Base-by-base conservation (phyloP, 2,113 vertebrate genomes). In the Colaptes auratus region DNA sequence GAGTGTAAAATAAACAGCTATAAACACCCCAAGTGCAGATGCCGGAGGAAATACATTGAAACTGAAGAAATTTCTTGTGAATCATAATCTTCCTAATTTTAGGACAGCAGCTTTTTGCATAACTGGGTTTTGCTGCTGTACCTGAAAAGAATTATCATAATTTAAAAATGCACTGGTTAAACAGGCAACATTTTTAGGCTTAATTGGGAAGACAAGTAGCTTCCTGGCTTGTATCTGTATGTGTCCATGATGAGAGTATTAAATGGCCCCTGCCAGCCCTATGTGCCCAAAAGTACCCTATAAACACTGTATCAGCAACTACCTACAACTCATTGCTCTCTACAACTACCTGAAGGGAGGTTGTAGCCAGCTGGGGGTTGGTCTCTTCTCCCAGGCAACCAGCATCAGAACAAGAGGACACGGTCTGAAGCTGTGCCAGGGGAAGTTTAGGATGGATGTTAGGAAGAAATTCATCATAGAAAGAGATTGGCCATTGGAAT, bases 1-100 rank as follows among this genome's bases (percentile, higher is more conserved):
- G 86, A 93, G 91, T 70, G 12, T 33, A 89, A 88, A 89, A 89
- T 39, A 85, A 87, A 48, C 58, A 89, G 61, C 42, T 78, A 28
- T 52, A 82, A 79, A 89, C 33, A 88, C 3, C 6, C 8, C 5
- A 50, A 44, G 6, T 35, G 17, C 58, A 72, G 82, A 71, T 73
- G 61, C 56, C 55, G 56, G 77, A 93, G n/a, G 30, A 79, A 89
- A 89, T n/a, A 55, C 24, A 63, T n/a, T 31, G 28, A 77, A 42
- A 83, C 19, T 50, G 39, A 87, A 78, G 76, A 63, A 72, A 85
- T 44, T 75, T 81, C 33, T 48, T 65, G 23, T 20, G 30, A 73
- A 59, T 64, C 63, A 79, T 42, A 83, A 3, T 74, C 31, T 76
- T 84, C 24, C 72, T 88, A 88, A 74, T 70, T 58, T 81, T 55